These are phyloP conservation scores for Syngnathus scovelli DNA, from an alignment of 2,113 vertebrate genomes.

Conservation along the genomic window DNA sequence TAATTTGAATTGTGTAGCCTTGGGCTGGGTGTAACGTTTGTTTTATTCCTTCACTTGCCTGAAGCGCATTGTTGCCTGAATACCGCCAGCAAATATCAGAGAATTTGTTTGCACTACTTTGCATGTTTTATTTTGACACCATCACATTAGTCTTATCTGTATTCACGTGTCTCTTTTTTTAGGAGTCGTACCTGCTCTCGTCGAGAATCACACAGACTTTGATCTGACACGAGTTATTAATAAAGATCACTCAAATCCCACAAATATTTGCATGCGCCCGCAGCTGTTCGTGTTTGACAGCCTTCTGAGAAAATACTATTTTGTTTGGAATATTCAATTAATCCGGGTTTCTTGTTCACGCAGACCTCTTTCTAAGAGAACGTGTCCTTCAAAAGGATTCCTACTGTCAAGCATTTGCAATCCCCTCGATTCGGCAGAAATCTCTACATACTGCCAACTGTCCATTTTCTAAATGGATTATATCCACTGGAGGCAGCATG, in stretches of 20 bases:
- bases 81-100: conserved; percentile 29
- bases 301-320: conserved; percentile 41
- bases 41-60: conserved; percentile 20
- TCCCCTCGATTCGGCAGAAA: conserved; percentile 7
- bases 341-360: conserved; percentile 21
- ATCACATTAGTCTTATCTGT: conserved; percentile 28
- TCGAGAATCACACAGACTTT: conserved; percentile 44
- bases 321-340: conserved; percentile 50
- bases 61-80: conserved; percentile 39
- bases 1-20: conserved; percentile 30
- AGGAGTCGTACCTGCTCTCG: conserved; percentile 32
- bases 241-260: conserved; percentile 52
- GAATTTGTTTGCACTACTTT: conserved; percentile 38
- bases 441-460: conserved; percentile 6
- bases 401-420: conserved; percentile 1
- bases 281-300: conserved; percentile 57
- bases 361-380: conserved; percentile 7
- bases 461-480: conserved; percentile 30
- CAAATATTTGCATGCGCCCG: conserved; percentile 54
- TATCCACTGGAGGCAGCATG: conserved; percentile 16
- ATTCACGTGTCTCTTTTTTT: conserved; percentile 45
- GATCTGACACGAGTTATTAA: conserved; percentile 58
- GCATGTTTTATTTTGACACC: conserved; percentile 38
- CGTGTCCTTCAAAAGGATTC: conserved; percentile 4
- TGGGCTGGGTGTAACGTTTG: conserved; percentile 30